Evolutionary conservation across 2,888 invertebrate genomes (phyloP).

Genomic region (Orthosia gothica): DNA sequence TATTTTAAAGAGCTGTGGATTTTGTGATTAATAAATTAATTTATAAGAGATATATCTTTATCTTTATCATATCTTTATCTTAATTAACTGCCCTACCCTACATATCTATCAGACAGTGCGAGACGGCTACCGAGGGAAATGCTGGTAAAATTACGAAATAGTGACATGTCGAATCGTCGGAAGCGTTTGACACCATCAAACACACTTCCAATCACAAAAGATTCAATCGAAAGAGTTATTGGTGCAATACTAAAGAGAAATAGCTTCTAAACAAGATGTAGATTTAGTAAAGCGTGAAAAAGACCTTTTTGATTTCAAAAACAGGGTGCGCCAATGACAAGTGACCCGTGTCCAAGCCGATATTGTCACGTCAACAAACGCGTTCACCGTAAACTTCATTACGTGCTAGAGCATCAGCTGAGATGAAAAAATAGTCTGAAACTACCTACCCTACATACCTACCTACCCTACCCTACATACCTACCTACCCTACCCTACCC

Average conservation of each 20-base stretch:
- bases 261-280: conserved; percentile 4
- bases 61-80: no score
- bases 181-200: conserved; percentile 51
- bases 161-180: conserved; percentile 51
- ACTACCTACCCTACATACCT: no score
- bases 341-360: conserved; percentile 76
- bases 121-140: conserved; percentile 65
- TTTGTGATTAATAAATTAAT: no score
- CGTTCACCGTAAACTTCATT: conserved; percentile 79
- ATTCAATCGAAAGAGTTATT: neutral
- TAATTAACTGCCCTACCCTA: no score
- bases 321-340: conserved; percentile 51
- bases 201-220: conserved; percentile 29
- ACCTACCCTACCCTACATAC: no score
- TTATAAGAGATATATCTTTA: no score
- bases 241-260: conserved; percentile 6
- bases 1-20: no score
- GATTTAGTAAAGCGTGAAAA: conserved; percentile 18
- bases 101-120: no score
- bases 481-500: no score
- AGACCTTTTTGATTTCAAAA: conserved; percentile 28
- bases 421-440: conserved; percentile 55
- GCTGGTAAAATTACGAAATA: conserved; percentile 59
- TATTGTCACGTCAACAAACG: conserved; percentile 84
- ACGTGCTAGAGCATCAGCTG: conserved; percentile 76